Evolutionary conservation across 2,888 invertebrate genomes (phyloP).

Genomic region (Nycteola revayana): DNA sequence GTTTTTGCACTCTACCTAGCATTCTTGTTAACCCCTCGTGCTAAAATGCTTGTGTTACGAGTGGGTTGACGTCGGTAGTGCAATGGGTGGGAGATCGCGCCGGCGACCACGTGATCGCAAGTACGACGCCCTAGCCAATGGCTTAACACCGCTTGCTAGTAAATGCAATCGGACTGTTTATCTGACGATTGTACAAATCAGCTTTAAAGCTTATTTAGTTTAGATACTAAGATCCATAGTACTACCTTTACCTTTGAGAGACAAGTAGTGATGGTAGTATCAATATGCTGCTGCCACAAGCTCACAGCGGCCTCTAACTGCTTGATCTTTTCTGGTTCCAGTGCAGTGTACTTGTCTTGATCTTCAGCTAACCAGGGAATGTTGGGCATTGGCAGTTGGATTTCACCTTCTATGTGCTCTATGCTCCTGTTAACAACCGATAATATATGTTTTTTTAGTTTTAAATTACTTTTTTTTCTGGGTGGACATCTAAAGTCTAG

Average conservation of each 20-base stretch:
- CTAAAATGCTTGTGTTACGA: too few species aligned
- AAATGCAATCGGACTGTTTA: too few species aligned
- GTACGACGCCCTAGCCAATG: too few species aligned
- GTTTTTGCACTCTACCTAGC: too few species aligned
- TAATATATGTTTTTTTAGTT: constrained; percentile 4
- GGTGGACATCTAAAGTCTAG: neutral
- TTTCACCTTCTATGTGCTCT: constrained; percentile 89
- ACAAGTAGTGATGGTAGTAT: constrained; percentile 77
- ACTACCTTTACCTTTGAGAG: constrained; percentile 82
- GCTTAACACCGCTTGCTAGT: too few species aligned
- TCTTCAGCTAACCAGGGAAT: constrained; percentile 74
- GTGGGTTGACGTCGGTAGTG: too few species aligned
- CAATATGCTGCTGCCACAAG: constrained; percentile 86
- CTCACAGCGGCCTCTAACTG: constrained; percentile 84
- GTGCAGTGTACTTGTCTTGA: constrained; percentile 55
- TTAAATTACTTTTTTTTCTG: constrained; percentile 1
- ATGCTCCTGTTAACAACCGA: constrained; percentile 79
- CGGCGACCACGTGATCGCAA: too few species aligned
- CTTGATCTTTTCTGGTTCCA: constrained; percentile 73
- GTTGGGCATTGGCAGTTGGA: constrained; percentile 84
- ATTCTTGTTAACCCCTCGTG: too few species aligned
- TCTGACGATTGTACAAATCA: too few species aligned
- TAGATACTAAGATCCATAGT: too few species aligned
- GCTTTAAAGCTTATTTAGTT: too few species aligned
- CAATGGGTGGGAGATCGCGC: too few species aligned